phyloP scores from a whole-genome alignment of 2,888 invertebrate genomes.

The Nomada lathburiana region DNA sequence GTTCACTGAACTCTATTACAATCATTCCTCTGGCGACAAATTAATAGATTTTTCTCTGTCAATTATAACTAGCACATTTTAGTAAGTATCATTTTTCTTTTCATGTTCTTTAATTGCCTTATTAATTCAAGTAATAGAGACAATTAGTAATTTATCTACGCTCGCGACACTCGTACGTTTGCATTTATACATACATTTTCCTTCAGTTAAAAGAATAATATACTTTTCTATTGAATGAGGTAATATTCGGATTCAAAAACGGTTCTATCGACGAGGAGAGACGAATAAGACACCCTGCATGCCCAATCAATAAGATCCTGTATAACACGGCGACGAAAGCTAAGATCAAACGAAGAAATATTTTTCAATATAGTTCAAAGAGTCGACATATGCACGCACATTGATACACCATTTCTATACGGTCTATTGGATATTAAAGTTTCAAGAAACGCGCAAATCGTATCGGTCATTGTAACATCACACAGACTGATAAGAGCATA shows the following conservation, averaged over 20 bases:
- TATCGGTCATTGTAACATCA: slow-evolving; percentile 1
- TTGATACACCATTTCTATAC: background rate
- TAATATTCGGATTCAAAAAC: slow-evolving; percentile 26
- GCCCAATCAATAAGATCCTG: slow-evolving; percentile 32
- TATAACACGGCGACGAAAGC: background rate
- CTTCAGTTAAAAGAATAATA: slow-evolving; percentile 4
- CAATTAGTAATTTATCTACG: background rate
- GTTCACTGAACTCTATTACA: background rate
- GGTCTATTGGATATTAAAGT: background rate
- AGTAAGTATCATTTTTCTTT: background rate
- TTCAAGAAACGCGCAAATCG: background rate
- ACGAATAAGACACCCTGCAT: slow-evolving; percentile 50
- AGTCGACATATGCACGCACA: background rate
- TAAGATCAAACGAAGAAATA: background rate
- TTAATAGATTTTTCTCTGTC: background rate
- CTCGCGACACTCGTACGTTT: slow-evolving; percentile 19
- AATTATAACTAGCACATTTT: background rate
- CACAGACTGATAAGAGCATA: slow-evolving; percentile 32
- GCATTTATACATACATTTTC: slow-evolving; percentile 39
- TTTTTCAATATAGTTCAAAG: background rate
- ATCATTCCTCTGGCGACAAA: background rate
- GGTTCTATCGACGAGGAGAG: slow-evolving; percentile 34
- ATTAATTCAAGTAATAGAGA: background rate
- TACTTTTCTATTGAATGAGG: slow-evolving; percentile 11
- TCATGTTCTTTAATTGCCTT: slow-evolving; percentile 1